phyloP scores from a whole-genome alignment of 1,140 invertebrate species.

The Ectropis grisescens region DNA sequence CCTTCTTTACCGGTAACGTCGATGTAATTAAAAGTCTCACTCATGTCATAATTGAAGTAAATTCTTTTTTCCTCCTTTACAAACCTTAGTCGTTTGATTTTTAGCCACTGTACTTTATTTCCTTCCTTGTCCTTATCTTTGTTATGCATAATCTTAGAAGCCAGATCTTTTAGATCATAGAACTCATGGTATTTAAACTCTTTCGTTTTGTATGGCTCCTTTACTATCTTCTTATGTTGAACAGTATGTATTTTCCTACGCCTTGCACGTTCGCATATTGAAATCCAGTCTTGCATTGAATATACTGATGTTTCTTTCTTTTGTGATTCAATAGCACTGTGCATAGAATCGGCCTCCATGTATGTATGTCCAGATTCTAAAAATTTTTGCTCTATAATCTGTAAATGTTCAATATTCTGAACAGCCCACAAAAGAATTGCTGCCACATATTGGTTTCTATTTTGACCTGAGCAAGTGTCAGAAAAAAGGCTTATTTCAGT shows the following conservation, averaged over 20 bases:
- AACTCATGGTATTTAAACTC: neutral
- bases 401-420: conserved; percentile 4
- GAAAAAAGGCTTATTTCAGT: conserved; percentile 5
- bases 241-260: neutral
- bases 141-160: neutral
- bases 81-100: neutral
- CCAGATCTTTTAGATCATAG: neutral
- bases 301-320: conserved; percentile 3
- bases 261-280: conserved; percentile 5
- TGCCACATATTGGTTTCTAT: conserved; percentile 10
- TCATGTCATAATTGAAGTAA: neutral
- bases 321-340: conserved; percentile 7
- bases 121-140: neutral
- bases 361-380: conserved; percentile 5
- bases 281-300: conserved; percentile 6
- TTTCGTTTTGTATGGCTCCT: neutral
- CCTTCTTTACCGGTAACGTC: no score
- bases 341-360: conserved; percentile 12
- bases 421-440: conserved; percentile 4
- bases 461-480: conserved; percentile 12
- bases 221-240: neutral
- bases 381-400: conserved; percentile 7
- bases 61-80: neutral
- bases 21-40: no score
- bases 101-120: neutral